Percentiles rank a stretch among this genome's conserved stretches.
Evolutionary conservation across 2,113 vertebrate species (phyloP).

Genomic region (Smithornis capensis): DNA sequence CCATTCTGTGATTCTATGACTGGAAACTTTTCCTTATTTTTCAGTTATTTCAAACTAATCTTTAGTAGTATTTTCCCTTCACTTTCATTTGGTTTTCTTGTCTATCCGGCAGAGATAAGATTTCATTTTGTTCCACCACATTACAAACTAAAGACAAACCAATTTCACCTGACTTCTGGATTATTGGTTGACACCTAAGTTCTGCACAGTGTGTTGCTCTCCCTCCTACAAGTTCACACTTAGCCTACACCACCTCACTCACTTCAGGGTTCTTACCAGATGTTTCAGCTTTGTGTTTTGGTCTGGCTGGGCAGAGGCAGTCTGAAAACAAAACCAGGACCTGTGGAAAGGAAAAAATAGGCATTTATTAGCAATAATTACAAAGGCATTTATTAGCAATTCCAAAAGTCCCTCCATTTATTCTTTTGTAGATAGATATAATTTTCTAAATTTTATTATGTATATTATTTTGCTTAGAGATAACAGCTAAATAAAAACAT

Average conservation of each 20-base stretch:
- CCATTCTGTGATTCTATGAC: background rate
- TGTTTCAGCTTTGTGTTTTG: conserved; percentile 55
- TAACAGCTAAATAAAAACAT: conserved; percentile 8
- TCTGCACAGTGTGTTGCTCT: background rate
- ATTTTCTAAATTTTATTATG: too few species aligned
- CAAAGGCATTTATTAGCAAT: background rate
- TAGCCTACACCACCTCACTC: background rate
- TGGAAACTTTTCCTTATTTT: background rate
- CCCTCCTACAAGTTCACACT: background rate
- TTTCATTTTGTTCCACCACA: background rate
- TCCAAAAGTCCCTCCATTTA: background rate
- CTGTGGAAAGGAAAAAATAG: conserved; percentile 46
- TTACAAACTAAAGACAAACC: background rate
- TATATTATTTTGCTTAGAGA: too few species aligned
- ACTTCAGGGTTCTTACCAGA: conserved; percentile 66
- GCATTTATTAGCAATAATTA: background rate
- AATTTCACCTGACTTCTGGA: background rate
- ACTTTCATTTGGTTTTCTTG: background rate
- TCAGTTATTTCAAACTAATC: background rate
- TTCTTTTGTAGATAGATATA: background rate
- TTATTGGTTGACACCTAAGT: background rate
- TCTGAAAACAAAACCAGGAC: conserved; percentile 83
- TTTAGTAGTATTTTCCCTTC: background rate
- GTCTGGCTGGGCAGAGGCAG: conserved; percentile 78
- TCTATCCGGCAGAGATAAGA: accelerated